Base-by-base conservation (phyloP, 2,888 invertebrate genomes). In the Orthosia gothica region DNA sequence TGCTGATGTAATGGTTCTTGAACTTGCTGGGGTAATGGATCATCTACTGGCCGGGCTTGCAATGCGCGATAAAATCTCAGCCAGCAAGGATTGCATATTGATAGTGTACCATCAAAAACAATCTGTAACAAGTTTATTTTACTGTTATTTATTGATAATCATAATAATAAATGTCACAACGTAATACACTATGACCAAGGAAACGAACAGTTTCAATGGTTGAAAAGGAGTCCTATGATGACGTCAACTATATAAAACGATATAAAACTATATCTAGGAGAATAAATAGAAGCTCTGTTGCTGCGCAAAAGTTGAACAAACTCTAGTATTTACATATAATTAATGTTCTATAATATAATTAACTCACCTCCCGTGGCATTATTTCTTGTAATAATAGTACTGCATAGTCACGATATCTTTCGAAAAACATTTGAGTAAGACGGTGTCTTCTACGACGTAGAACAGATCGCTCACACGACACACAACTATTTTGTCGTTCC, bases 101-200 rank as follows among this genome's bases (percentile, higher is more conserved):
- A 26, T 26, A 26, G 26, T 26, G 26, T 26, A 26, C 26, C 26
- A 26, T 26, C 26, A 26, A 26, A 26, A 26, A 26, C 26, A 26
- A 26, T 26, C 26, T 26, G 26, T 26, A 26, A 26, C 26, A 26
- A 26, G 55, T 65, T 64, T 50, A 65, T 65, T 50, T 65, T 50
- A 52, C 64, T 50, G 64, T 65, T 65, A 65, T 50, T 65, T 49
- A 50, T 65, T 65, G 59, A 59, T 59, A 59, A 59, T 59, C 59
- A 59, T 59, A 59, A 59, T 59, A 59, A 59, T 45, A 59, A 59
- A 59, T 45, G 59, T 59, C 59, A 59, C 59, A 59, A 59, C 59
- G 40, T 61, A 61, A 61, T 45, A 61, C 59, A 61, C 40, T 61
- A 40, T 61, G 59, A 61, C 59, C 59, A 59, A 59, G 59, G 59